Conservation (phyloP, 2,113 vertebrate genomes). For the Erythrolamprus reginae region DNA sequence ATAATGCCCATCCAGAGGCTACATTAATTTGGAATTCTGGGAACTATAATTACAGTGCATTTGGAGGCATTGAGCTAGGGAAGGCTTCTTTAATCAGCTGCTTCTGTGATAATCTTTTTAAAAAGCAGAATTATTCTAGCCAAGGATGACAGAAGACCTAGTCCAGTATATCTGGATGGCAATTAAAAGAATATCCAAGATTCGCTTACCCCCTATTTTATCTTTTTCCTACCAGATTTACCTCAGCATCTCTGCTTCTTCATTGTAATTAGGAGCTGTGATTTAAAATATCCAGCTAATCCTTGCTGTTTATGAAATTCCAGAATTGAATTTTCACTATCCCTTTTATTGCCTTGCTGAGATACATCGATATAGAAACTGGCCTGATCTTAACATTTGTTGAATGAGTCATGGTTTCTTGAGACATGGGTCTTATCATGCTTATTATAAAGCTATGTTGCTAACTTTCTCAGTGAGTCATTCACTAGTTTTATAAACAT, state of each 20-base stretch:
- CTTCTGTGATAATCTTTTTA: not conserved
- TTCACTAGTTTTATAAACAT: not conserved
- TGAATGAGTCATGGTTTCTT: not conserved
- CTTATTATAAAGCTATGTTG: not conserved
- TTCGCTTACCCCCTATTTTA: not conserved
- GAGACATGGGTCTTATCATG: not conserved
- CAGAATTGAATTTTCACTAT: not conserved
- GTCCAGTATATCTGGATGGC: not conserved
- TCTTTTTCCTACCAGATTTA: not conserved
- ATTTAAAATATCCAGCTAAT: not conserved
- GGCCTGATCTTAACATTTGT: not conserved
- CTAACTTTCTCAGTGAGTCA: not conserved
- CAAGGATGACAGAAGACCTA: not conserved
- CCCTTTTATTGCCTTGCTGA: not conserved
- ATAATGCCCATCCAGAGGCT: not conserved
- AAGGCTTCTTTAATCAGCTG: not conserved
- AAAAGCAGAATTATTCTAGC: not conserved
- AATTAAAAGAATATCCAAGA: not conserved
- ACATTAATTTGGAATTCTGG: not conserved
- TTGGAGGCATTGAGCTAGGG: not conserved
- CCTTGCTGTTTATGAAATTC: not conserved
- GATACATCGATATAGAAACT: not conserved
- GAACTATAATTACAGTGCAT: not conserved
- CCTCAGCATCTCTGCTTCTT: not conserved
- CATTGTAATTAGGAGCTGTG: not conserved